Base-by-base conservation (phyloP, 1,140 invertebrate genomes). In the Hyles euphorbiae region DNA sequence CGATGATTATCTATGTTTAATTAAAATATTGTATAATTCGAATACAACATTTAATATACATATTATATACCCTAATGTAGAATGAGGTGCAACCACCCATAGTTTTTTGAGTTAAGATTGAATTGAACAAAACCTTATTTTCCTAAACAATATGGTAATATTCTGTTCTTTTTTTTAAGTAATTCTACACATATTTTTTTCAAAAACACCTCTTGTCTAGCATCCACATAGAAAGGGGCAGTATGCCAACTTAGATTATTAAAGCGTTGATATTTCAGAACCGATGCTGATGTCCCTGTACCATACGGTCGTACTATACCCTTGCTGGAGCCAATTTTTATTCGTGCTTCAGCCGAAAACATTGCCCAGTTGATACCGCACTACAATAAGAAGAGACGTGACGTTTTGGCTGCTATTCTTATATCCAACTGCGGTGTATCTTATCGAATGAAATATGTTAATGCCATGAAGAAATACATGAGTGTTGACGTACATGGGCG, bases 261-360 rank as follows among this genome's bases (percentile, higher is more conserved):
- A 22, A 22, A 22, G 22, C 22, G 22, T 22, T 22, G 22, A 22
- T 22, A 40, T 78, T 80, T 33, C 70, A 91, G 92, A 67, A 90
- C 86, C 66, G 92, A 94, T 63, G 91, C 93, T 5, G 93, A 94
- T 65, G 86, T 95, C 32, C 93, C 93, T 0, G 91, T 94, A 3
- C 93, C 93, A 3, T 94, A 94, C 67, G 94, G 92, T 6, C 80
- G 92, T 45, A 92, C 91, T 7, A 47, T 87, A n/a, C 53, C 76
- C 7, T 45, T 93, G 46, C 22, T 67, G 10, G 66, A 76, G 40
- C 69, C 76, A 12, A 53, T 68, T 53, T 46, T 60, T 12, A 46
- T 22, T 50, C 57, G 65, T 51, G 40, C 53, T 22, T 44, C 40
- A 45, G 51, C 58, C 34, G 60, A 61, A 22, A 52, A 65, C 12